These are phyloP conservation scores for Spea multiplicata DNA, from an alignment of 2,113 vertebrate species.

Conservation along the genomic window DNA sequence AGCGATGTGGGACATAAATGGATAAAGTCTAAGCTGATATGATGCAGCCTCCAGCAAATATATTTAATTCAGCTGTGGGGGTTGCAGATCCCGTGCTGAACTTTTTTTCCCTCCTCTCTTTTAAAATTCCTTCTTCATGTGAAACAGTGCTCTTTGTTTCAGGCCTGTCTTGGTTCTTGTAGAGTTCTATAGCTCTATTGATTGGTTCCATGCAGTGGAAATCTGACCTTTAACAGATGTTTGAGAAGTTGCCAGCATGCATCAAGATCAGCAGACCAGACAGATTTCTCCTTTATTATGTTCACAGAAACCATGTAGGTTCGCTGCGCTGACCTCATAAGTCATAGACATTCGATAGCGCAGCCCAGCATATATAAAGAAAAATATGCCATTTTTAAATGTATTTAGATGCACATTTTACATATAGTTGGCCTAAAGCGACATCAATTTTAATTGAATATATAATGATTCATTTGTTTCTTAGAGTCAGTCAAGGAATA, in stretches of 20 bases:
- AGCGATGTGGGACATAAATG: no score
- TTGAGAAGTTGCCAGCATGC: constrained; percentile 76
- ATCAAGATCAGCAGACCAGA: constrained; percentile 68
- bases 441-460: no score
- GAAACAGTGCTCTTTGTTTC: constrained; percentile 77
- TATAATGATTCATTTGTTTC: no score
- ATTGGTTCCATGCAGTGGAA: constrained; percentile 89
- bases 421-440: no score
- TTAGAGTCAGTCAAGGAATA: no score
- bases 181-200: constrained; percentile 83
- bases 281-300: constrained; percentile 72
- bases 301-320: constrained; percentile 54
- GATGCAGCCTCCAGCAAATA: no score
- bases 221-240: constrained; percentile 97
- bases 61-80: neutral
- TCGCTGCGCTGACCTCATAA: neutral
- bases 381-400: no score
- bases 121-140: constrained; percentile 72
- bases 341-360: neutral
- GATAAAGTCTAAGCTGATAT: no score
- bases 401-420: no score
- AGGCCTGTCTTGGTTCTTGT: constrained; percentile 65
- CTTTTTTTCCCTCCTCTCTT: constrained; percentile 52
- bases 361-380: neutral
- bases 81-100: constrained; percentile 38